phyloP scores from a whole-genome alignment of 2,113 vertebrate species.

The Rhipidura dahli region DNA sequence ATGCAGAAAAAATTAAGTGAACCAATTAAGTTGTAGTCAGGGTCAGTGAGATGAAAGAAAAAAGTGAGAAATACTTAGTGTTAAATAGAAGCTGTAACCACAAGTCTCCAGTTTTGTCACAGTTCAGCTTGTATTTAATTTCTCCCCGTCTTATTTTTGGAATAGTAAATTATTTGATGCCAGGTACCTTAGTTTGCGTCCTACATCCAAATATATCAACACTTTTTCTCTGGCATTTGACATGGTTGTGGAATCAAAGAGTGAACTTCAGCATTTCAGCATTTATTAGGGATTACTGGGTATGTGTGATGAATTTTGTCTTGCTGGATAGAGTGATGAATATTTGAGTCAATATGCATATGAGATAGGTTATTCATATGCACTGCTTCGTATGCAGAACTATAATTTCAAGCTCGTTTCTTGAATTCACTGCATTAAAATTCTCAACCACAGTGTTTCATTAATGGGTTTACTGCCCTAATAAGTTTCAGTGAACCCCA shows the following conservation, averaged over 20 bases:
- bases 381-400: neutral
- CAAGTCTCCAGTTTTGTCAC: neutral
- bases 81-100: neutral
- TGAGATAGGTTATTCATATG: neutral
- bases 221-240: neutral
- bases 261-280: neutral
- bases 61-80: neutral
- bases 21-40: neutral
- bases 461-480: constrained; percentile 18
- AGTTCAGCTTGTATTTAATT: neutral
- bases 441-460: neutral
- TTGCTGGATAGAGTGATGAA: neutral
- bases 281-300: neutral
- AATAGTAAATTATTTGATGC: neutral
- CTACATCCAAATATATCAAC: neutral
- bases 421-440: neutral
- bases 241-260: neutral
- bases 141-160: neutral
- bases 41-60: neutral
- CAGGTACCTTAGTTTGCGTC: neutral
- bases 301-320: neutral
- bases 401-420: neutral
- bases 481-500: neutral
- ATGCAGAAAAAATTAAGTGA: neutral
- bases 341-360: neutral